phyloP scores from a whole-genome alignment of 2,113 vertebrate species.

The Embiotoca jacksoni region DNA sequence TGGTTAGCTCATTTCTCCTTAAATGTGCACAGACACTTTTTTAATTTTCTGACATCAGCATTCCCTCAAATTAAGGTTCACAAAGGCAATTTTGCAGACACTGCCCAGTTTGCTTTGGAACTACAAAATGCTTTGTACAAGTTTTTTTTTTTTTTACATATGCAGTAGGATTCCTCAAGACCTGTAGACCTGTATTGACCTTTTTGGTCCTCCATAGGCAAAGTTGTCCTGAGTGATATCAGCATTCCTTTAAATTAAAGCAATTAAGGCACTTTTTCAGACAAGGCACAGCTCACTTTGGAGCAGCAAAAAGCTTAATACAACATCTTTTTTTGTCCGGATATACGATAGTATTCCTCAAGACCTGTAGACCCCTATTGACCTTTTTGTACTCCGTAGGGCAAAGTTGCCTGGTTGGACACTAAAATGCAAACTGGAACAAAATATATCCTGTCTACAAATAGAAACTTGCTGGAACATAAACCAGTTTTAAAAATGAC shows the following conservation, averaged over 20 bases:
- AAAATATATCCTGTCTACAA: neutral
- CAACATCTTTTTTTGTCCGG: neutral
- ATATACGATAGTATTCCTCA: too few species aligned
- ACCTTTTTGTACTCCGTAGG: slow-evolving; percentile 4
- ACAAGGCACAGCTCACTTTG: neutral
- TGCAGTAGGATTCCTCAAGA: too few species aligned
- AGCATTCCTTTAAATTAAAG: too few species aligned
- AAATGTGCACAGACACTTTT: neutral
- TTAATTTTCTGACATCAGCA: too few species aligned
- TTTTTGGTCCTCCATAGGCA: too few species aligned
- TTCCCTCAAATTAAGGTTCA: too few species aligned
- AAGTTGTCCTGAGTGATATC: neutral
- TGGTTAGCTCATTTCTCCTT: neutral
- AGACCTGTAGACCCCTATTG: neutral
- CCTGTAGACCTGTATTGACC: too few species aligned
- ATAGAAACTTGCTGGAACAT: too few species aligned
- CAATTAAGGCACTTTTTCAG: neutral
- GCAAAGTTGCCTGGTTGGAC: neutral
- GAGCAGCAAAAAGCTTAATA: neutral
- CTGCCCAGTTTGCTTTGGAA: too few species aligned
- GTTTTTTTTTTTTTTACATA: too few species aligned
- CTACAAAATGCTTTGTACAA: too few species aligned
- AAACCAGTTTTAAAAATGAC: neutral
- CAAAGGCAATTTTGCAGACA: too few species aligned
- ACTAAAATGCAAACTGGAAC: neutral